A percentile compares a stretch with the other conserved stretches of the same genome.
phyloP scores from a whole-genome alignment of 2,888 invertebrate genomes.

The Cantharis rustica region DNA sequence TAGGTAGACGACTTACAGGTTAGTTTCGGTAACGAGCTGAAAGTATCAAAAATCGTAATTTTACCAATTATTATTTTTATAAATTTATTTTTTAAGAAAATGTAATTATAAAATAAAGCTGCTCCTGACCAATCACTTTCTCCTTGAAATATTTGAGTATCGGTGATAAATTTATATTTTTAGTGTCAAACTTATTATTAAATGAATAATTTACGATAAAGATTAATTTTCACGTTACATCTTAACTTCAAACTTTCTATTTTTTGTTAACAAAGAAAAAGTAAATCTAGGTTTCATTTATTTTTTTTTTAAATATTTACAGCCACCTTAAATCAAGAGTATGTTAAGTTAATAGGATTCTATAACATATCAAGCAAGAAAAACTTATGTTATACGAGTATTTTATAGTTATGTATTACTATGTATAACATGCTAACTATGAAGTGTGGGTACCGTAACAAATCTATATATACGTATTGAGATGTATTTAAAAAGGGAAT shows the following conservation, averaged over 20 bases:
- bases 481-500: too few relatives aligned
- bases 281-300: not conserved
- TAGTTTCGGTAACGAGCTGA: not conserved
- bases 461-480: too few relatives aligned
- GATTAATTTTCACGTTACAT: not conserved
- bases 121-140: not conserved
- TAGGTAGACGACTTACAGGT: not conserved
- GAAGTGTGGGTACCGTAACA: too few relatives aligned
- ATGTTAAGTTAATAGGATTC: not conserved
- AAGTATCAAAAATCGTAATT: not conserved
- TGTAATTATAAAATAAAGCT: not conserved
- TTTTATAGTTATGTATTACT: too few relatives aligned
- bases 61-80: not conserved
- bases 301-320: not conserved
- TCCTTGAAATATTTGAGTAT: not conserved
- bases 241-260: not conserved
- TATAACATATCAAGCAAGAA: not conserved
- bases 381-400: too few relatives aligned
- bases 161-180: not conserved
- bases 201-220: not conserved
- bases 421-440: not conserved
- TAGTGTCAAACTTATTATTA: not conserved
- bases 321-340: not conserved
- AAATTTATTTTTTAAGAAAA: not conserved
- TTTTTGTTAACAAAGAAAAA: not conserved